These are phyloP conservation scores for Torymus aiolomorphi DNA, from an alignment of 2,888 invertebrate genomes.

Conservation along the genomic window DNA sequence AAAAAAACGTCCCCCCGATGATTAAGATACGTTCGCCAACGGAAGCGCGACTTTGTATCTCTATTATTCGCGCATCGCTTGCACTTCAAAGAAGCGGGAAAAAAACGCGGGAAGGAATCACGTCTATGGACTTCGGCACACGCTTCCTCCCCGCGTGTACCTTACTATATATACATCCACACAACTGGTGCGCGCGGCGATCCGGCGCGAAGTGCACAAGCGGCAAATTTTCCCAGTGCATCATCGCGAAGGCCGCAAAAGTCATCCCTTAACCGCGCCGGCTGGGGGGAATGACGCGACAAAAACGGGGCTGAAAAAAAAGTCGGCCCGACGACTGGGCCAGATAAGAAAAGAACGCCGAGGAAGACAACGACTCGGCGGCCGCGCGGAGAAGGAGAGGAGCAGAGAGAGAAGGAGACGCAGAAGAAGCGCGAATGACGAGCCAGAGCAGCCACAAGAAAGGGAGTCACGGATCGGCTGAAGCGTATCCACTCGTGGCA, in stretches of 20 bases:
- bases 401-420: neutral
- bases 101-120: no score
- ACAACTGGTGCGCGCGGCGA: no score
- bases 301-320: neutral
- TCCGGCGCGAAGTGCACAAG: neutral
- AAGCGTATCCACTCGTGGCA: neutral
- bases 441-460: neutral
- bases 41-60: neutral
- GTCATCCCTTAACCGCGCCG: neutral
- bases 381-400: no score
- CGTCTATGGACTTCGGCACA: neutral
- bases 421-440: neutral
- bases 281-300: neutral
- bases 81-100: neutral
- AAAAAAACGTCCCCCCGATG: neutral
- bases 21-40: neutral
- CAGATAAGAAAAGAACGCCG: no score
- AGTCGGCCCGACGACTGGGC: no score
- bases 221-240: neutral
- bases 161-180: no score
- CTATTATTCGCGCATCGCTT: neutral
- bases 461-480: no score
- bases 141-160: neutral
- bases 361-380: no score
- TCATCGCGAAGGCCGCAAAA: neutral